phyloP scores from a whole-genome alignment of 2,888 invertebrate species.

The Hololepta plana region DNA sequence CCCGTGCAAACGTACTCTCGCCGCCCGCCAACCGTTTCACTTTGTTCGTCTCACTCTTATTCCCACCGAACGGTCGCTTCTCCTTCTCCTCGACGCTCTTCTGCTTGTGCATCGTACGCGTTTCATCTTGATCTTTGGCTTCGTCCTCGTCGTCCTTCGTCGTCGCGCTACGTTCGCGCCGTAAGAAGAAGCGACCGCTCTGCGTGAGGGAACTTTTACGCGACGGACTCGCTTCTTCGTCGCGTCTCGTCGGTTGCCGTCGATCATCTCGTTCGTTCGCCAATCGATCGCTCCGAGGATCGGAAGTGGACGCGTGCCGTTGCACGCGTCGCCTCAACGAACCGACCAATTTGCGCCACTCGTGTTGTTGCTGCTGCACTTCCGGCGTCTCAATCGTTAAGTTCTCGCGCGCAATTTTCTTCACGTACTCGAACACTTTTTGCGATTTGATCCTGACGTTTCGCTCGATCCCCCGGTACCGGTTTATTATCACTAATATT shows the following conservation, averaged over 20 bases:
- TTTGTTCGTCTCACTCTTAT: slow-evolving; percentile 2
- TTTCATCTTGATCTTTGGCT: slow-evolving; percentile 4
- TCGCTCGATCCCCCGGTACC: no score
- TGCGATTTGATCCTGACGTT: no score
- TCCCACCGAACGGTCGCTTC: no score
- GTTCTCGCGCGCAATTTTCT: slow-evolving; percentile 23
- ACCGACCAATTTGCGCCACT: slow-evolving; percentile 28
- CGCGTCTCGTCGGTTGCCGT: no score
- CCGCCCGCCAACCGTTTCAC: slow-evolving; percentile 3
- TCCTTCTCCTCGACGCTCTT: slow-evolving; percentile 5
- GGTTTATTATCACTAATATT: no score
- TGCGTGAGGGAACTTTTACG: slow-evolving; percentile 28
- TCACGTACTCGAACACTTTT: no score
- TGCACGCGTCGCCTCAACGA: slow-evolving; percentile 28
- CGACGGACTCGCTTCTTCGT: no score
- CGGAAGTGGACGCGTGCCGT: slow-evolving; percentile 21
- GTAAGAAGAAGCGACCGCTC: slow-evolving; percentile 12
- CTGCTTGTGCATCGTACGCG: slow-evolving; percentile 3
- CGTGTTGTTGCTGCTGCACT: slow-evolving; percentile 18
- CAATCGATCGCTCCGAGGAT: slow-evolving; percentile 7
- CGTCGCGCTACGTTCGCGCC: slow-evolving; percentile 8
- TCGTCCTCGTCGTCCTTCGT: slow-evolving; percentile 10
- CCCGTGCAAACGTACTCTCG: slow-evolving; percentile 20
- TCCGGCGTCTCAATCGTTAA: slow-evolving; percentile 18
- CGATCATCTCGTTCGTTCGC: no score